Conservation (phyloP, 2,113 vertebrate genomes). For the Chloropsis cyanopogon region DNA sequence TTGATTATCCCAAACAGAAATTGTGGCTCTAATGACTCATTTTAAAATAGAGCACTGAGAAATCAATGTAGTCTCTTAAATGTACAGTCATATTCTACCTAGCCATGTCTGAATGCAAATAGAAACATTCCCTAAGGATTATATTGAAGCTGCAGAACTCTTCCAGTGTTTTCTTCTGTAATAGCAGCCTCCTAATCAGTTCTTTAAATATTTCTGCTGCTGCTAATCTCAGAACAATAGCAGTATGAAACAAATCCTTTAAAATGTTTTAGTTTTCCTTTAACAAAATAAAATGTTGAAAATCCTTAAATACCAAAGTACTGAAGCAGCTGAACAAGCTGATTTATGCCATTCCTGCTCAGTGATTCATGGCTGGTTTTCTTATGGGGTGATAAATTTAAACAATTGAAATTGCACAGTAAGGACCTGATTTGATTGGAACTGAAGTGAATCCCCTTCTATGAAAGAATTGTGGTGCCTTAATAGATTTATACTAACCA, state of each 20-base stretch:
- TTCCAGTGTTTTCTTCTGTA: not conserved
- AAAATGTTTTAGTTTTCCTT: not conserved
- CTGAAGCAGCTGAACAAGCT: not conserved
- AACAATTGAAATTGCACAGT: not conserved
- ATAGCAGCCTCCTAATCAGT: not conserved
- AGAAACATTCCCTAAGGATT: slow-evolving; percentile 51
- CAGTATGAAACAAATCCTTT: not conserved
- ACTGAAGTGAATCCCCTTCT: not conserved
- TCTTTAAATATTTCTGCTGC: slow-evolving; percentile 6
- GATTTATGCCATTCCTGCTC: not conserved
- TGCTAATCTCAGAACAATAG: slow-evolving; percentile 14
- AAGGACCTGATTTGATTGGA: not conserved
- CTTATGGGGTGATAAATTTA: not conserved
- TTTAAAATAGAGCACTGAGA: not conserved
- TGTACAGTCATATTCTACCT: slow-evolving; percentile 1
- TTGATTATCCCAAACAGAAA: slow-evolving; percentile 1
- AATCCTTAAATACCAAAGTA: slow-evolving; percentile 11
- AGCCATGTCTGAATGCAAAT: not conserved
- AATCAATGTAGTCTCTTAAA: slow-evolving; percentile 5
- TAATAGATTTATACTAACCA: not conserved
- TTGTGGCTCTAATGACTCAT: not conserved
- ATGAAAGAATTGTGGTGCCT: not conserved
- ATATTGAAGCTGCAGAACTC: slow-evolving; percentile 14
- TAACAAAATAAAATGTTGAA: not conserved
- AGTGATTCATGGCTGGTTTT: not conserved